Evolutionary conservation across 1,140 invertebrate genomes (phyloP).

Genomic region (Sycobia sp.): DNA sequence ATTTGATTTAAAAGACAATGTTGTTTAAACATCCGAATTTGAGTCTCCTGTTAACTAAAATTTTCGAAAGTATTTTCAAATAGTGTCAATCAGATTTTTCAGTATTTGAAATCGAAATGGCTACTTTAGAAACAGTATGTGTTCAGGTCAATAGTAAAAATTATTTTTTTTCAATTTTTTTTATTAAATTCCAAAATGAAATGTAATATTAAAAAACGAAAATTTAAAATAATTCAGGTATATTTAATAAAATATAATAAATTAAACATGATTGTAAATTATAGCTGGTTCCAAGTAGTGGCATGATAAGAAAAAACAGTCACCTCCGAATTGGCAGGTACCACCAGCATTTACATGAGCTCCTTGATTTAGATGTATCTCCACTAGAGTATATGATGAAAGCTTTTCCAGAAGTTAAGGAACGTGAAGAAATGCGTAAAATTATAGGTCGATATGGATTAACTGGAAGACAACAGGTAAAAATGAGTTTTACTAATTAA

Average conservation of each 20-base stretch:
- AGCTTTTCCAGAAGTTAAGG: slow-evolving; percentile 95
- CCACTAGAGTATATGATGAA: slow-evolving; percentile 99
- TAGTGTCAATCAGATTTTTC: no score
- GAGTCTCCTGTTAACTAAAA: no score
- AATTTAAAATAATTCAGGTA: background rate
- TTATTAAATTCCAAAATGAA: background rate
- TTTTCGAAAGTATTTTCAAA: no score
- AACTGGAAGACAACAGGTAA: slow-evolving; percentile 93
- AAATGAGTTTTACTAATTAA: background rate
- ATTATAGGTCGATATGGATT: slow-evolving; percentile 98
- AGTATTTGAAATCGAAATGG: no score
- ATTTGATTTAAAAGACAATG: no score
- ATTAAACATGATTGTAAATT: slow-evolving; percentile 48
- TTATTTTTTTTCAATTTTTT: no score
- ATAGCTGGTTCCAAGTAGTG: slow-evolving; percentile 88
- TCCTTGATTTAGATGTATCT: slow-evolving; percentile 91
- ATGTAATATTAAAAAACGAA: background rate
- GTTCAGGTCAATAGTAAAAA: no score
- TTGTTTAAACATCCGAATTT: no score
- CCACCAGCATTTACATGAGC: slow-evolving; percentile 98
- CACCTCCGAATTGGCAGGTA: slow-evolving; percentile 97
- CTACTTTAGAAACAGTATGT: no score
- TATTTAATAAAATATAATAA: no score
- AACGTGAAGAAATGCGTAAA: slow-evolving; percentile 98
- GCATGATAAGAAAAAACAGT: slow-evolving; percentile 97